Base-by-base conservation (phyloP, 1,140 invertebrate genomes). In the Palaemon carinicauda region DNA sequence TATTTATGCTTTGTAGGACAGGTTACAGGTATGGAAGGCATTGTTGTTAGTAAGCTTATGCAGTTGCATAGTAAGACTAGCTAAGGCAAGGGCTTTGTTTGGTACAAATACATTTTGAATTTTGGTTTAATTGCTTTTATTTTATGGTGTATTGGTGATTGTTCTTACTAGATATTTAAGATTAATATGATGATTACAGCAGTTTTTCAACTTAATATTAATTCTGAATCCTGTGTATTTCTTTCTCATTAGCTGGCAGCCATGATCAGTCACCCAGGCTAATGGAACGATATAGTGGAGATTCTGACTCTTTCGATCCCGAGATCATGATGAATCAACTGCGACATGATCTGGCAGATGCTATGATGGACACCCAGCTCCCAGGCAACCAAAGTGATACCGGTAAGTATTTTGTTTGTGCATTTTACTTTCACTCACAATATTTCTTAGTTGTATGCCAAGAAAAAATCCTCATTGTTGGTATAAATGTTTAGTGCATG, bases 341-440 rank as follows among this genome's bases (percentile, higher is more conserved):
- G 1, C 94, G 95, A 90, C 96, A 98, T 91, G 96, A 97, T 92
- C 92, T 98, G 65, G 97, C 97, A 0, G 97, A 98, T 92, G 97
- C 97, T 69, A 98, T 98, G 97, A 93, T 96, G 75, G 97, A 97
- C 91, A 95, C 95, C 21, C 94, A 95, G 14, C 91, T 93, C 14
- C 92, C 92, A 4, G 90, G 91, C 82, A 88, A 86, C 65, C 21
- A 60, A 17, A 92, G 93, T 90, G 94, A 94, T 80, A 92, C 93
- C 90, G 94, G 94, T 95, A 92, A 92, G 91, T 91, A 75, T 80
- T 9, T 15, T 29, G 77, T 51, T 33, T 27, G 4, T 75, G 4
- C n/a, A 24, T 9, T 87, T 33, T 78, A 24, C 24, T 27, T 24
- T 21, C 29, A 31, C 24, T 69, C 65, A 27, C 24, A 21, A 21